These are phyloP conservation scores for Teleiodes luculella DNA, from an alignment of 2,888 invertebrate species.

Conservation along the genomic window DNA sequence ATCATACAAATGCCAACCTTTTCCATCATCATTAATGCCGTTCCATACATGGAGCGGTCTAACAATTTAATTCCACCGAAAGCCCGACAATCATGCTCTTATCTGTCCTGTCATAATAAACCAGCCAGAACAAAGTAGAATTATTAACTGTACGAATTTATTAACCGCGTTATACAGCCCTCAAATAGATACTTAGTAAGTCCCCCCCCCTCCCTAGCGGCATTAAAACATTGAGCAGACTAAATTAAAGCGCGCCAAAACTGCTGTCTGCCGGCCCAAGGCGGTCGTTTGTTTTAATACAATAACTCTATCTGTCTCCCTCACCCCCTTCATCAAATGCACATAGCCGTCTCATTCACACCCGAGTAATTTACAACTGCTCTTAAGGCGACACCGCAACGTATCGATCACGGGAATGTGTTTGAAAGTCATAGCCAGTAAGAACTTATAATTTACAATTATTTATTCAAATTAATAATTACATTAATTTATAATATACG, in stretches of 20 bases:
- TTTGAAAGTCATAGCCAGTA: not conserved
- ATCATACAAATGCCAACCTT: not conserved
- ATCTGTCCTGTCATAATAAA: constrained; percentile 19
- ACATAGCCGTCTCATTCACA: constrained; percentile 44
- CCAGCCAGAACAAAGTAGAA: constrained; percentile 42
- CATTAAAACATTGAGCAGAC: constrained; percentile 76
- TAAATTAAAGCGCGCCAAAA: constrained; percentile 78
- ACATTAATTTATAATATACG: not conserved
- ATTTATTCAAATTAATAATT: not conserved
- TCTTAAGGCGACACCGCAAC: constrained; percentile 66
- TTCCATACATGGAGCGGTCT: not conserved
- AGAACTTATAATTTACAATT: constrained; percentile 1
- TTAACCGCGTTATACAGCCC: constrained; percentile 67
- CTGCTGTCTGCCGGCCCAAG: constrained; percentile 73
- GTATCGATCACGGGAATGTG: constrained; percentile 36
- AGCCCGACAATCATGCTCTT: constrained; percentile 10
- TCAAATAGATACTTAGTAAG: constrained; percentile 74
- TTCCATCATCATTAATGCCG: not conserved
- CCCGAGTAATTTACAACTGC: constrained; percentile 57
- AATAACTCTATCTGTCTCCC: constrained; percentile 66
- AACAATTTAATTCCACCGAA: constrained; percentile 41
- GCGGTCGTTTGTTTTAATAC: constrained; percentile 78
- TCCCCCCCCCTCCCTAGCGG: constrained; percentile 49
- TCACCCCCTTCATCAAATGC: constrained; percentile 51
- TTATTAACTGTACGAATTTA: constrained; percentile 69